These are phyloP conservation scores for Ceratosolen fusciceps DNA, from an alignment of 1,140 invertebrate genomes.

Conservation along the genomic window DNA sequence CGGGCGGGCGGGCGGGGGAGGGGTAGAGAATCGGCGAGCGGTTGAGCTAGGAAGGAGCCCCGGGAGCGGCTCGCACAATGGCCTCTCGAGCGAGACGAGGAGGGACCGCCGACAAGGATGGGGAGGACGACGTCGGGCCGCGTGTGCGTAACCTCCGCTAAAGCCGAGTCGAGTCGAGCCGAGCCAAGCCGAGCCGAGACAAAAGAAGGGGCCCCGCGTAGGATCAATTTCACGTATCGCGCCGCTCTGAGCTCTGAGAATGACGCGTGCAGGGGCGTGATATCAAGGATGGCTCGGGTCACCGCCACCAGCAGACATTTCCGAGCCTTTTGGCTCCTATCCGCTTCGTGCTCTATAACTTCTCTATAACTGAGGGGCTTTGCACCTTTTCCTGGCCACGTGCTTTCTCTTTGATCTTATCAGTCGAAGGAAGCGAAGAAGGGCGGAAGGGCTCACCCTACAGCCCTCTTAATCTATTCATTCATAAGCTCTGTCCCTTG, in stretches of 20 bases:
- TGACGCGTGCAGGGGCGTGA: neutral
- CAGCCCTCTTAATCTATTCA: too few relatives aligned
- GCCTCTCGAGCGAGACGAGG: neutral
- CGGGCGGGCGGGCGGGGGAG: too few relatives aligned
- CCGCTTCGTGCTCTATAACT: too few relatives aligned
- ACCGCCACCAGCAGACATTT: neutral
- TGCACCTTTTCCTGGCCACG: neutral
- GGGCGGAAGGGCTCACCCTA: too few relatives aligned
- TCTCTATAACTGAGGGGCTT: neutral
- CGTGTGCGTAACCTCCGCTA: neutral
- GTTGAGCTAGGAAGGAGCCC: neutral
- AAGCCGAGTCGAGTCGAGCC: constrained; percentile 14
- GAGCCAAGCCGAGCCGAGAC: neutral
- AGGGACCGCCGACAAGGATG: neutral
- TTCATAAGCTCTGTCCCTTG: too few relatives aligned
- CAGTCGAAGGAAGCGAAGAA: too few relatives aligned
- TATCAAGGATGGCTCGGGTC: constrained; percentile 13
- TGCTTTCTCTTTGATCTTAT: neutral
- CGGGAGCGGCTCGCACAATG: neutral
- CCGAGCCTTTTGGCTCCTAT: neutral
- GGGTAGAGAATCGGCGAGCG: neutral
- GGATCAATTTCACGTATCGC: constrained; percentile 9
- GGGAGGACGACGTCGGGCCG: neutral
- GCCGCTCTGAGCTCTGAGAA: neutral
- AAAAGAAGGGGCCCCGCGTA: neutral